Conservation (phyloP, 2,888 invertebrate species). For the Corbicula japonica region DNA sequence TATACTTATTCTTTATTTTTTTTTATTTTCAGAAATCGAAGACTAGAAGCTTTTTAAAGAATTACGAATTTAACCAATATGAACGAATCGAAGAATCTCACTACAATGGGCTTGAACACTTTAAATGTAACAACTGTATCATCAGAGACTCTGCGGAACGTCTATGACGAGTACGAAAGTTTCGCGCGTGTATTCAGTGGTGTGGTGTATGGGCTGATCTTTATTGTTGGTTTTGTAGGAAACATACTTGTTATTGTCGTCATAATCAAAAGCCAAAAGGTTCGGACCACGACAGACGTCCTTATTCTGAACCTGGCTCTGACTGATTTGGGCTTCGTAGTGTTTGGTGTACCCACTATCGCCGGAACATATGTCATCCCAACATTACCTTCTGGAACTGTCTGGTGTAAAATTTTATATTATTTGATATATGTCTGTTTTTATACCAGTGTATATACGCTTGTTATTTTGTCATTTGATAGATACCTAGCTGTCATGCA, state of each 20-base stretch:
- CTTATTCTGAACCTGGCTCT: slow-evolving; percentile 96
- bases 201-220: slow-evolving; percentile 95
- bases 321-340: slow-evolving; percentile 95
- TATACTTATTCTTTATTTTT: no score
- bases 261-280: slow-evolving; percentile 94
- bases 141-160: no score
- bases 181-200: no score
- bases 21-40: no score
- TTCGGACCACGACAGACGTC: slow-evolving; percentile 97
- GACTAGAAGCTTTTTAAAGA: no score
- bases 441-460: slow-evolving; percentile 96
- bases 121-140: no score
- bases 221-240: slow-evolving; percentile 95
- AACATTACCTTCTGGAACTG: slow-evolving; percentile 95
- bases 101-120: no score
- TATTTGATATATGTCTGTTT: slow-evolving; percentile 97
- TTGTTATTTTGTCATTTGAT: slow-evolving; percentile 97
- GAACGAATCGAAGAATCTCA: no score
- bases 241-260: slow-evolving; percentile 96
- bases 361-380: slow-evolving; percentile 96
- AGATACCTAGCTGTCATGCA: slow-evolving; percentile 96
- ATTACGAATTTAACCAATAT: no score
- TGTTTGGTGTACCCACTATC: slow-evolving; percentile 96
- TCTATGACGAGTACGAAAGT: no score
- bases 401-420: slow-evolving; percentile 96